These are phyloP conservation scores for Urechis unicinctus DNA, from an alignment of 2,888 invertebrate genomes.

Conservation along the genomic window DNA sequence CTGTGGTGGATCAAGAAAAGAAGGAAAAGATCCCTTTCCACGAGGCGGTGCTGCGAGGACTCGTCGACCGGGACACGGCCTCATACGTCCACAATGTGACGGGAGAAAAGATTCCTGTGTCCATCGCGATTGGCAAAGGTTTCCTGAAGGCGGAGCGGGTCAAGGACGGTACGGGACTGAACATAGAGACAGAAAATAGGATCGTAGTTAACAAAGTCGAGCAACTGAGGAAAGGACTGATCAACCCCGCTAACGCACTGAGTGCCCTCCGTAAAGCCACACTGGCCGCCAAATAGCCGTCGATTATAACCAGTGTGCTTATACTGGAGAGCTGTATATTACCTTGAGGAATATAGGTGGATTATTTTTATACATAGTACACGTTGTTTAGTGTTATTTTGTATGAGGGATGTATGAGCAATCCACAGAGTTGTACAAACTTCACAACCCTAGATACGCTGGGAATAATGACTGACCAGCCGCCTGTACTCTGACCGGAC, in stretches of 20 bases:
- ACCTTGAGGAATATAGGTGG: too few relatives aligned
- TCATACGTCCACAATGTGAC: conserved; percentile 24
- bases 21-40: conserved; percentile 17
- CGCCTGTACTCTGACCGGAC: too few relatives aligned
- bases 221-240: conserved; percentile 27
- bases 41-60: conserved; percentile 22
- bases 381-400: too few relatives aligned
- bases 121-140: conserved; percentile 23
- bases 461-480: too few relatives aligned
- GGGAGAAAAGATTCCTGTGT: conserved; percentile 17
- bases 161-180: conserved; percentile 32
- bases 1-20: conserved; percentile 23
- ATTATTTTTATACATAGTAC: too few relatives aligned
- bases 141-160: conserved; percentile 26
- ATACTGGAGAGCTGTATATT: too few relatives aligned
- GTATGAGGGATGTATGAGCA: too few relatives aligned
- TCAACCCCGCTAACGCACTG: background rate
- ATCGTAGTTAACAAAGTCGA: conserved; percentile 39
- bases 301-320: too few relatives aligned
- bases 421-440: too few relatives aligned
- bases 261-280: background rate
- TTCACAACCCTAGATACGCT: too few relatives aligned
- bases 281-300: too few relatives aligned
- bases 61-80: conserved; percentile 23
- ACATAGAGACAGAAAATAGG: conserved; percentile 40